Evolutionary conservation across 2,888 invertebrate genomes (phyloP), one percentile per base, ranked within the genome.

Genomic region (Lasioglossum villosulum): DNA sequence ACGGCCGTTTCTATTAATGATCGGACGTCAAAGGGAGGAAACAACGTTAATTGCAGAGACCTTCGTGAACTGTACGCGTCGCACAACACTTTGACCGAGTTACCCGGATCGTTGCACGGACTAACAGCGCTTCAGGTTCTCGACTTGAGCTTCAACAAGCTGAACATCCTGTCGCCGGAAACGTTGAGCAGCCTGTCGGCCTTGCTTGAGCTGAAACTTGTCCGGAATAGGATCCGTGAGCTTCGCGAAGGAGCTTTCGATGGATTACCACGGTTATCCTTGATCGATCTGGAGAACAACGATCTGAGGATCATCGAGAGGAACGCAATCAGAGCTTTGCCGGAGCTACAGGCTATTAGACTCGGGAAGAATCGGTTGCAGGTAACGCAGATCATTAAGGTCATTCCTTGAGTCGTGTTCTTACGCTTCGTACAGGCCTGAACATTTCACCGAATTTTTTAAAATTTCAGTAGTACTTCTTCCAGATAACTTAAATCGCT

Each of bases 231-330:
- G 90, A 96, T 98, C 66, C 95, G 96, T 37, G 97, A 97, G 90
- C 93, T 98, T 45, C 96, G 96, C 75, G 96, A 97, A 87, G 97
- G 97, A 27, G 97, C 97, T 27, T 98, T 98, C 90, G 96, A 96
- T 88, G 96, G 97, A 90, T 95, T 98, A 68, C 96, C 96, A 37
- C 96, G 97, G 85, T 94, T 99, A 52, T 97, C 97, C 90, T 96
- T 97, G 68, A 96, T 99, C 63, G 97, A 98, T 95, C 95, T 99
- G 89, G 97, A 98, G 88, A 97, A 97, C 92, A 98, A 99, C 94
- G 97, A 98, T 92, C 96, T 99, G 52, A 96, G 97, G 93, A 95
- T 97, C 34, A 96, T 98, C 52, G 97, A 98, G 92, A 96, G 97
- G 0, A 97, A 97, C 85, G 97, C 98, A 0, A 96, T 98, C 56